Percentiles rank a stretch among this genome's conserved stretches.
phyloP scores from a whole-genome alignment of 2,888 invertebrate species.

The Octodonta nipae region DNA sequence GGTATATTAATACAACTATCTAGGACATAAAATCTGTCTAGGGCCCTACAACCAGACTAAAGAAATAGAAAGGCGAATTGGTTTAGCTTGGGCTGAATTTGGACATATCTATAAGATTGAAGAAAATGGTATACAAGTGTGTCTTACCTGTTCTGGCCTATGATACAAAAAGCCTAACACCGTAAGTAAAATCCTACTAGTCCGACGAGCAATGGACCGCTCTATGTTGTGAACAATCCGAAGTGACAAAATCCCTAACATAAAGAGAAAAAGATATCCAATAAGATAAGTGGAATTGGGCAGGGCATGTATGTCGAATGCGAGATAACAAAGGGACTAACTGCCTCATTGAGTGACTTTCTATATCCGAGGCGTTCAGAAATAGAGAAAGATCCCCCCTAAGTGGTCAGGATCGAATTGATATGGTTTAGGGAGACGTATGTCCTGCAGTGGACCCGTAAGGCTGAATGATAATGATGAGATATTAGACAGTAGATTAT shows the following conservation, averaged over 20 bases:
- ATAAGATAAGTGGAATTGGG: not conserved
- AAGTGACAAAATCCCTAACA: not conserved
- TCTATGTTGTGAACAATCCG: constrained; percentile 1
- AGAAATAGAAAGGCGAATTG: constrained; percentile 2
- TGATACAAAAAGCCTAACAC: not conserved
- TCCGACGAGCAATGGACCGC: not conserved
- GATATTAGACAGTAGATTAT: too few species aligned
- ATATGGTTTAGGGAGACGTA: too few species aligned
- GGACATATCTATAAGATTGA: not conserved
- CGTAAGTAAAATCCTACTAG: constrained; percentile 2
- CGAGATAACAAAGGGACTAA: constrained; percentile 1
- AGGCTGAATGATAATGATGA: too few species aligned
- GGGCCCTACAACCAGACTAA: constrained; percentile 1
- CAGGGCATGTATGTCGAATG: not conserved
- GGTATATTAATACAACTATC: not conserved
- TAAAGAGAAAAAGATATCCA: not conserved
- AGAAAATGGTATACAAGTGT: constrained; percentile 1
- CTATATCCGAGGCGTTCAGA: not conserved
- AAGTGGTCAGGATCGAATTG: too few species aligned
- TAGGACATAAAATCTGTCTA: constrained; percentile 1
- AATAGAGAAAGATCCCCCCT: not conserved
- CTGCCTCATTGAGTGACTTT: not conserved
- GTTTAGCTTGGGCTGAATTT: not conserved
- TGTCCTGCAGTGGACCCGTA: too few species aligned
- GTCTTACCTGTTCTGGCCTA: constrained; percentile 2